Conservation (phyloP, 2,797 vertebrate genomes). For the Chaetophractus vellerosus region DNA sequence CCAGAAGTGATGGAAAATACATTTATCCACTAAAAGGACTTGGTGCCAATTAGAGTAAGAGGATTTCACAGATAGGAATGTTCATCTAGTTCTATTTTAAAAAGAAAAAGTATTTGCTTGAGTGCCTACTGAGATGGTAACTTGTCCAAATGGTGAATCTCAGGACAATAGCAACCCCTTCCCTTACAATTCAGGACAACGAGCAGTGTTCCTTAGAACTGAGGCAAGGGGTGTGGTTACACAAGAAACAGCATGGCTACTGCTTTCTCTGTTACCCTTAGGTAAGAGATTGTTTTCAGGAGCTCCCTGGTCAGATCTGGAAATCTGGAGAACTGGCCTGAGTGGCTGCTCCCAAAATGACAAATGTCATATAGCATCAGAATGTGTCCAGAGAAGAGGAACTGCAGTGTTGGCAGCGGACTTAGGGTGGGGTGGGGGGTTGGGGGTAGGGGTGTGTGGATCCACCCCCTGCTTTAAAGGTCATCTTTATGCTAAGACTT, state of each 20-base stretch:
- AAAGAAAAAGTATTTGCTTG: not conserved
- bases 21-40: not conserved
- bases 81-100: conserved; percentile 26
- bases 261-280: not conserved
- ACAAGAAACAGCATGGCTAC: not conserved
- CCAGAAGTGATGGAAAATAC: not conserved
- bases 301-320: not conserved
- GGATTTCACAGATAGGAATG: not conserved
- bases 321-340: not conserved
- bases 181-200: not conserved
- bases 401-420: not conserved
- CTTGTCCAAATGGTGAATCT: not conserved
- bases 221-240: not conserved
- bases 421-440: too few relatives aligned
- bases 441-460: not conserved
- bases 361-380: not conserved
- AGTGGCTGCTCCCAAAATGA: not conserved
- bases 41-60: conserved; percentile 26
- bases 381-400: not conserved
- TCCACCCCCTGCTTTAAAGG: not conserved
- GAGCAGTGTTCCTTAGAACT: not conserved
- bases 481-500: not conserved
- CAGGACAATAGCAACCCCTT: not conserved
- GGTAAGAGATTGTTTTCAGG: not conserved
- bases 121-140: not conserved